phyloP scores from a whole-genome alignment of 2,797 vertebrate genomes.

The Peromyscus attwateri region DNA sequence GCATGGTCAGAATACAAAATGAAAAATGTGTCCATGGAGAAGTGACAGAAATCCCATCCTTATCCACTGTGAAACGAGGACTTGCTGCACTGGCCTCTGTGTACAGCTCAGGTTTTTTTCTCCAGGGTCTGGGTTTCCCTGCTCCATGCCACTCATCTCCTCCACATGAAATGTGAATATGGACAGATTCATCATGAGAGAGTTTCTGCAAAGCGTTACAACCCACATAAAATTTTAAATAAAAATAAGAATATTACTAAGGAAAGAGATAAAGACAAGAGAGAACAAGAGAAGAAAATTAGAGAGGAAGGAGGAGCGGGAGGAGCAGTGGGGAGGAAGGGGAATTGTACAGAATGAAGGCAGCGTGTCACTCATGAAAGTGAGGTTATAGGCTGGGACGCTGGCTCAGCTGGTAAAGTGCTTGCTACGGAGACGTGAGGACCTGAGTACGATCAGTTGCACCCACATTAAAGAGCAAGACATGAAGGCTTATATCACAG shows the following conservation, averaged over 20 bases:
- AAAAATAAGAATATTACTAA: background rate
- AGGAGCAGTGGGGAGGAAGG: background rate
- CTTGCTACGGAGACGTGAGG: accelerated
- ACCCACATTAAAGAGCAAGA: too few relatives aligned
- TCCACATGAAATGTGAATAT: background rate
- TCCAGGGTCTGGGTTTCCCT: background rate
- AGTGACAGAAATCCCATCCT: background rate
- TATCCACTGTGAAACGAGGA: too few relatives aligned
- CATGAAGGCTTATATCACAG: too few relatives aligned
- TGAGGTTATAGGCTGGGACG: too few relatives aligned
- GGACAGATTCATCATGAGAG: background rate
- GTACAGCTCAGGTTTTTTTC: background rate
- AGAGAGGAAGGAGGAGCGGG: background rate
- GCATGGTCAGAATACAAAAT: background rate
- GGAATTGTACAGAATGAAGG: background rate
- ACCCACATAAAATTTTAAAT: background rate
- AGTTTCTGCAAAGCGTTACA: background rate
- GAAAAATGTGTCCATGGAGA: background rate
- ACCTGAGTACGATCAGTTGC: too few relatives aligned
- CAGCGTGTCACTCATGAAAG: too few relatives aligned
- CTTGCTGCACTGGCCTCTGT: background rate
- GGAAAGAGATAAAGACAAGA: background rate
- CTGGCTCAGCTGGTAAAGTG: too few relatives aligned
- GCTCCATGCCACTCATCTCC: background rate
- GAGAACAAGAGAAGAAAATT: background rate